Evolutionary conservation across 2,888 invertebrate species (phyloP).

Genomic region (Calameuta idolon): DNA sequence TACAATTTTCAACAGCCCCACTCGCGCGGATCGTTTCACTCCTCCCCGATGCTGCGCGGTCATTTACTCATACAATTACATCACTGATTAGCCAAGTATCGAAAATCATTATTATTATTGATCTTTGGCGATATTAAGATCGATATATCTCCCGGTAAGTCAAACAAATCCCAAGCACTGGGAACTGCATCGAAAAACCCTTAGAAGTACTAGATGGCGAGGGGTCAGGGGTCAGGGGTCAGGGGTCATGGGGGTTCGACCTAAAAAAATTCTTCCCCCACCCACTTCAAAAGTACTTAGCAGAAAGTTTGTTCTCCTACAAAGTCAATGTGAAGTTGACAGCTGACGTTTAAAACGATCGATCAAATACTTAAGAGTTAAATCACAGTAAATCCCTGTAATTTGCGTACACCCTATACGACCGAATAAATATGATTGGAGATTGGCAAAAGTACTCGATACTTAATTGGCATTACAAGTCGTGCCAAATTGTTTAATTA

Average conservation of each 20-base stretch:
- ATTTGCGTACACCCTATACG: not conserved
- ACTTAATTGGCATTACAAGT: not conserved
- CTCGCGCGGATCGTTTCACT: not conserved
- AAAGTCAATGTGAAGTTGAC: not conserved
- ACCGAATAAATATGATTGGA: not conserved
- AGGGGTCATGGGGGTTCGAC: not conserved
- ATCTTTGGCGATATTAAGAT: not conserved
- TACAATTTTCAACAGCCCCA: not conserved
- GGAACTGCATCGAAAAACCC: not conserved
- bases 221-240: too few species aligned
- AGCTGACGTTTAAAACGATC: not conserved
- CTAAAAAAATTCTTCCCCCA: not conserved
- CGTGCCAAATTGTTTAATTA: not conserved
- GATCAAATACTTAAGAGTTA: not conserved
- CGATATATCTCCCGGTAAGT: not conserved
- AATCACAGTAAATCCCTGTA: not conserved
- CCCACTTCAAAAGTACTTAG: not conserved
- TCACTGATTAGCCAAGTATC: not conserved
- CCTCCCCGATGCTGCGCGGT: not conserved
- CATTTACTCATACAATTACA: not conserved
- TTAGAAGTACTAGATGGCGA: too few species aligned
- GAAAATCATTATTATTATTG: not conserved
- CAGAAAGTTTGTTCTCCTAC: not conserved
- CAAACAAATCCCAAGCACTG: not conserved
- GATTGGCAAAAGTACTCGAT: not conserved